Evolutionary conservation across 2,797 vertebrate genomes (phyloP), one percentile per base, ranked within the genome.

Genomic region (Chaetodon trifasciatus): DNA sequence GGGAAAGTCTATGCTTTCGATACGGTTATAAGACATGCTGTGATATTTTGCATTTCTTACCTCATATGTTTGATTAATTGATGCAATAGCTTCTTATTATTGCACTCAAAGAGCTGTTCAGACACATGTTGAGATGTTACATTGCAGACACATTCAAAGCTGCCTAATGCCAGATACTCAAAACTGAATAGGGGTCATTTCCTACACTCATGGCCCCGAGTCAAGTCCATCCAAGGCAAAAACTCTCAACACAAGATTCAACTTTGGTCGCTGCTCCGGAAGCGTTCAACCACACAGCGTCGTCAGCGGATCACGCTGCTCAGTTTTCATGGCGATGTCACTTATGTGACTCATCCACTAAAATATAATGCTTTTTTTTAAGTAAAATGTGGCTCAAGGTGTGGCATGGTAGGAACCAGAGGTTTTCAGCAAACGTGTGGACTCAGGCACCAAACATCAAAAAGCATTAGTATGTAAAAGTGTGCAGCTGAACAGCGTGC

Each of bases 271-370:
- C 21, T 44, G 16, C 56, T 49, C 15, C 50, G 16, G 17, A 42
- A 21, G 21, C 46, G 23, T 57, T 74, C 2, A 42, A 32, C 19
- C 35, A 50, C 42, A 21, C 67, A 0, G 23, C 0, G 5, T 24
- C 16, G 9, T 55, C 55, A 58, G 47, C 0, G 2, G 16, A 49
- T 46, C 16, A 23, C 35, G 21, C 35, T 62, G 32, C 57, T 44
- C 24, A 37, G 58, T 52, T 56, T 19, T 44, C 15, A 57, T 74
- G 58, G 49, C 15, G 23, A 69, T 50, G 35, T 56, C 35, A 50
- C n/a, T 9, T n/a, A 37, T 23, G 19, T 47, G 12, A 74, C 40
- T 39, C 50, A 70, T 23, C 9, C 5, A 11, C 44, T 6, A n/a
- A 62, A 15, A 64, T 12, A 28, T 57, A 16, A 39, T n/a, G 35